Conservation (phyloP, 2,888 invertebrate genomes). For the Drymonia ruficornis region DNA sequence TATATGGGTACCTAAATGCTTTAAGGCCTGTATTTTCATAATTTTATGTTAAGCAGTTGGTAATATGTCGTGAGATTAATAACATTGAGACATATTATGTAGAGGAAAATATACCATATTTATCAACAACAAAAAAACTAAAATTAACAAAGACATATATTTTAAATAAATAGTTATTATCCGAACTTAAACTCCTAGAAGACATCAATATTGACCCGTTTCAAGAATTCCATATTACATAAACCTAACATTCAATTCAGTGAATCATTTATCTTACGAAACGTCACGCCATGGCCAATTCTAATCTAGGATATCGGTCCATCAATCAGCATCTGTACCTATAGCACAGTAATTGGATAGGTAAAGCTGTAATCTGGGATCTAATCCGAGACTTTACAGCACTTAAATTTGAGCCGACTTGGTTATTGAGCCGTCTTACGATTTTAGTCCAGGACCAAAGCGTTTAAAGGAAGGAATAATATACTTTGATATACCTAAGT, state of each 20-base stretch:
- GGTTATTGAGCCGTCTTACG: not conserved
- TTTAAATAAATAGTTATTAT: not conserved
- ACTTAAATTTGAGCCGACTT: not conserved
- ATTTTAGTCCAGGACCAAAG: not conserved
- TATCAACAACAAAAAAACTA: too few relatives aligned
- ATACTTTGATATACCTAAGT: too few relatives aligned
- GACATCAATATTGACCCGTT: not conserved
- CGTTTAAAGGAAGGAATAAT: too few relatives aligned
- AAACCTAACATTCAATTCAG: not conserved
- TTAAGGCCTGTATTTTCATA: too few relatives aligned
- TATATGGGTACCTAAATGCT: too few relatives aligned
- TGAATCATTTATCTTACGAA: not conserved
- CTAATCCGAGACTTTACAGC: not conserved
- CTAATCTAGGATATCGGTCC: not conserved
- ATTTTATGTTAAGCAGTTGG: too few relatives aligned
- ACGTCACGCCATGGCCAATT: not conserved
- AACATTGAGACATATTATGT: too few relatives aligned
- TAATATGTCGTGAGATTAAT: too few relatives aligned
- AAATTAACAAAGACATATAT: too few relatives aligned
- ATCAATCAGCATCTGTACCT: not conserved
- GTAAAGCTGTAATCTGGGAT: not conserved
- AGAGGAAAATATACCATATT: too few relatives aligned
- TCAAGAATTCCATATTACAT: not conserved
- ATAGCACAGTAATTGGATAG: conserved; percentile 1
- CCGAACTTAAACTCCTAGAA: not conserved